Conservation (phyloP, 2,888 invertebrate species). For the Lampropteryx suffumata region DNA sequence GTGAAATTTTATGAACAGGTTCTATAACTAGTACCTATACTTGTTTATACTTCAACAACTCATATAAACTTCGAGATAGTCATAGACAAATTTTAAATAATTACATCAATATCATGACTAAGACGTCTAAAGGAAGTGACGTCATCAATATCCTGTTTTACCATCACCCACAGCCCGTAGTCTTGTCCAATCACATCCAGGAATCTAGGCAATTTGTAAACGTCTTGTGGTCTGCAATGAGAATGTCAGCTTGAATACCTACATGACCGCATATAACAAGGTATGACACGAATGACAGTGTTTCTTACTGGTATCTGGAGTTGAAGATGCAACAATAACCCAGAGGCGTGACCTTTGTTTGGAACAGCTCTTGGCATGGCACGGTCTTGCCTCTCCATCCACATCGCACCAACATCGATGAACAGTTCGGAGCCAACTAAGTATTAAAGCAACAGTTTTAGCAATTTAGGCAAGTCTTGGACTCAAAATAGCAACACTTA, state of each 20-base stretch:
- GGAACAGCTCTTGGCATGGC: conserved; percentile 68
- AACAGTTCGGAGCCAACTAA: conserved; percentile 75
- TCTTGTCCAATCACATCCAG: conserved; percentile 13
- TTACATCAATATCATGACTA: conserved; percentile 42
- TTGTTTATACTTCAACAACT: too few species aligned
- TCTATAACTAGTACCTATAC: too few species aligned
- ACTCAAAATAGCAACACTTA: not conserved
- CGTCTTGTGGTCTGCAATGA: conserved; percentile 16
- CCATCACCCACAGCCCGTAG: conserved; percentile 73
- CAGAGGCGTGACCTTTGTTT: conserved; percentile 67
- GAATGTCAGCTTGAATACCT: not conserved
- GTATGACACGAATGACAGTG: too few species aligned
- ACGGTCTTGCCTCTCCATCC: conserved; percentile 58
- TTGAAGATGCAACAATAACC: conserved; percentile 84
- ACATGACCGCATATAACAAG: not conserved
- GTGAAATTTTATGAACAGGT: too few species aligned
- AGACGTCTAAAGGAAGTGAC: conserved; percentile 71
- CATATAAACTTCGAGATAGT: not conserved
- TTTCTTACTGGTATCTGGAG: conserved; percentile 57
- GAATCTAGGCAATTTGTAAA: conserved; percentile 11
- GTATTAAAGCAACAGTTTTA: too few species aligned
- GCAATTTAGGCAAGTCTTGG: too few species aligned
- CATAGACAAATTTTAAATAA: not conserved
- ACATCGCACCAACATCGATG: conserved; percentile 66
- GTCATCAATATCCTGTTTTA: conserved; percentile 77